These are phyloP conservation scores for Lordiphosa clarofinis DNA, from an alignment of 1,140 invertebrate species.

Conservation along the genomic window DNA sequence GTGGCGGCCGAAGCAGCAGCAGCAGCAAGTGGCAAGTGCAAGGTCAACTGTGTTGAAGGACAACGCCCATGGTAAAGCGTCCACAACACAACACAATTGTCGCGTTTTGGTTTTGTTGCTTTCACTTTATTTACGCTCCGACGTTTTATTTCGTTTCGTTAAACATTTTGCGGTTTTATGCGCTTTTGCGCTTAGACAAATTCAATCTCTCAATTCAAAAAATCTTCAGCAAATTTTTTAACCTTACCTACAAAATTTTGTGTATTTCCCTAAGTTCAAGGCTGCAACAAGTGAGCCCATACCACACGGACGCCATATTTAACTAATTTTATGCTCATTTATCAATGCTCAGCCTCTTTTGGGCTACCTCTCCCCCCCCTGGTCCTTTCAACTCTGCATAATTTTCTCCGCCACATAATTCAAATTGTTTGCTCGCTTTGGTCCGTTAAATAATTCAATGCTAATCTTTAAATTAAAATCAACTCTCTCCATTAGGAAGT, in stretches of 20 bases:
- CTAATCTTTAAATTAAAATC: conserved; percentile 77
- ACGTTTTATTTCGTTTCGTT: conserved; percentile 66
- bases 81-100: conserved; percentile 28
- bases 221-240: too few species aligned
- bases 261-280: neutral
- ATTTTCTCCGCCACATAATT: conserved; percentile 69
- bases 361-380: neutral
- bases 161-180: conserved; percentile 56
- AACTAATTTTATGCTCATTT: conserved; percentile 58
- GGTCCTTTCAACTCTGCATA: conserved; percentile 30
- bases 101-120: conserved; percentile 51
- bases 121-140: conserved; percentile 48
- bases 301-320: conserved; percentile 26
- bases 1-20: conserved; percentile 14
- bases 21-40: conserved; percentile 75
- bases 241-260: too few species aligned
- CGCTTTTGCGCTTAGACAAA: conserved; percentile 10
- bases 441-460: conserved; percentile 67
- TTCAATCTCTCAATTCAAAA: too few species aligned
- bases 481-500: conserved; percentile 42
- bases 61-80: conserved; percentile 21
- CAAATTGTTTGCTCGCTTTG: conserved; percentile 54
- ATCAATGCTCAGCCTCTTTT: conserved; percentile 32
- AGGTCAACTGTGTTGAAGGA: conserved; percentile 75
- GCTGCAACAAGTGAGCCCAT: conserved; percentile 45